These are phyloP conservation scores for Pteropus rufus DNA, from an alignment of 2,797 vertebrate genomes.

Conservation along the genomic window DNA sequence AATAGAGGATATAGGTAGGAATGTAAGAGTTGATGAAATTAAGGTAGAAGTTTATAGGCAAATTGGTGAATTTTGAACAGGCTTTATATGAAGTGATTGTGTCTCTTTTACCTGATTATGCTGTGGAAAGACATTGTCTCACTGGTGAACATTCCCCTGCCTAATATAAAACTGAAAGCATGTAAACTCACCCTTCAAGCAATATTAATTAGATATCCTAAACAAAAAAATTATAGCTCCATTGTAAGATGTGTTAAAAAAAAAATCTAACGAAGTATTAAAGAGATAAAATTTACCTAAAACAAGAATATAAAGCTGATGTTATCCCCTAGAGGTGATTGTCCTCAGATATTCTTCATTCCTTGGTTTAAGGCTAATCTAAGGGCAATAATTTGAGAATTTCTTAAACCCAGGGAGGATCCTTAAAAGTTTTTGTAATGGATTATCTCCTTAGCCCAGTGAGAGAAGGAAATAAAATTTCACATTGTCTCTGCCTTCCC, in stretches of 20 bases:
- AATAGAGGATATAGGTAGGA: neutral
- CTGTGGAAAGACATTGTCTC: neutral
- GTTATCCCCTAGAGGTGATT: neutral
- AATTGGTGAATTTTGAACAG: neutral
- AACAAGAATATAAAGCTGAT: neutral
- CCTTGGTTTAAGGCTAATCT: neutral
- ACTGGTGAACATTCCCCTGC: neutral
- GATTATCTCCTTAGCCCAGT: neutral
- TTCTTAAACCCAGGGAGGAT: neutral
- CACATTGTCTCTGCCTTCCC: neutral
- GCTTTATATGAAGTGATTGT: neutral
- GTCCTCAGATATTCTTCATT: neutral
- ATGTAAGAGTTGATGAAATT: neutral
- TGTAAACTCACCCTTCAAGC: neutral
- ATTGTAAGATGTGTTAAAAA: neutral
- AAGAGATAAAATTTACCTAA: neutral
- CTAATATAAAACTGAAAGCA: neutral
- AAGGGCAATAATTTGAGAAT: neutral
- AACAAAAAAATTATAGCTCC: neutral
- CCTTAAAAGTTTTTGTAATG: neutral
- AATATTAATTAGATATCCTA: neutral
- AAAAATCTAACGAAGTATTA: neutral
- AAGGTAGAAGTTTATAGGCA: neutral
- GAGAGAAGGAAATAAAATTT: neutral
- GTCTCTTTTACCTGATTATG: neutral